A percentile compares a stretch with the other conserved stretches of the same genome.
phyloP scores from a whole-genome alignment of 2,888 invertebrate species.

The Acronicta psi region DNA sequence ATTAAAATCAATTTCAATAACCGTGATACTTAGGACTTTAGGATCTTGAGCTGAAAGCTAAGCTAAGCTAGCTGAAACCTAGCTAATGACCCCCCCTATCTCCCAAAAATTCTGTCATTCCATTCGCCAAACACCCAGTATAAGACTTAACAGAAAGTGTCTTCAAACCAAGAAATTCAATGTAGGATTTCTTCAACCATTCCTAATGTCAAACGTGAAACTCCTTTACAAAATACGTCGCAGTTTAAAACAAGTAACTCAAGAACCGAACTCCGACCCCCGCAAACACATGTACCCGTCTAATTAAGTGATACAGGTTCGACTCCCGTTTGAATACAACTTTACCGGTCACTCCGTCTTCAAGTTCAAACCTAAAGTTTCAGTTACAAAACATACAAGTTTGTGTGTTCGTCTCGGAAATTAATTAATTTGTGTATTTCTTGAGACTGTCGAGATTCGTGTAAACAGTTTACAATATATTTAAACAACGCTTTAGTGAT shows the following conservation, averaged over 20 bases:
- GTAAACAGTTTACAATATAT: background rate
- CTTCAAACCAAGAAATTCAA: too few relatives aligned
- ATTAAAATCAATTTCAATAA: too few relatives aligned
- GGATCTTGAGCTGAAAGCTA: too few relatives aligned
- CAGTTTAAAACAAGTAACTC: conserved; percentile 13
- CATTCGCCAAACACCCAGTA: too few relatives aligned
- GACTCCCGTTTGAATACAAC: conserved; percentile 45
- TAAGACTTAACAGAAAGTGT: too few relatives aligned
- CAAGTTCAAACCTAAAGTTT: conserved; percentile 26
- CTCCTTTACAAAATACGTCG: conserved; percentile 9
- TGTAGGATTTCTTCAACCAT: background rate
- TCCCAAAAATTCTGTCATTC: too few relatives aligned
- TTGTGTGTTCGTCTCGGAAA: conserved; percentile 37
- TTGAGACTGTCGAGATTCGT: conserved; percentile 12
- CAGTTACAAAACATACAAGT: conserved; percentile 33
- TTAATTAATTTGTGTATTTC: conserved; percentile 49
- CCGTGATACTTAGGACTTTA: too few relatives aligned
- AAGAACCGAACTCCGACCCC: conserved; percentile 9
- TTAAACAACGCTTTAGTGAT: background rate
- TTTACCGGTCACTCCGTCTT: conserved; percentile 40
- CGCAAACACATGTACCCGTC: conserved; percentile 29
- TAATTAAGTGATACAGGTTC: conserved; percentile 55
- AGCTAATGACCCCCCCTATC: too few relatives aligned
- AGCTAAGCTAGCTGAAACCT: too few relatives aligned
- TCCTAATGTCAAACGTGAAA: background rate